Conservation (phyloP, 2,113 vertebrate species). For the Strix uralensis region DNA sequence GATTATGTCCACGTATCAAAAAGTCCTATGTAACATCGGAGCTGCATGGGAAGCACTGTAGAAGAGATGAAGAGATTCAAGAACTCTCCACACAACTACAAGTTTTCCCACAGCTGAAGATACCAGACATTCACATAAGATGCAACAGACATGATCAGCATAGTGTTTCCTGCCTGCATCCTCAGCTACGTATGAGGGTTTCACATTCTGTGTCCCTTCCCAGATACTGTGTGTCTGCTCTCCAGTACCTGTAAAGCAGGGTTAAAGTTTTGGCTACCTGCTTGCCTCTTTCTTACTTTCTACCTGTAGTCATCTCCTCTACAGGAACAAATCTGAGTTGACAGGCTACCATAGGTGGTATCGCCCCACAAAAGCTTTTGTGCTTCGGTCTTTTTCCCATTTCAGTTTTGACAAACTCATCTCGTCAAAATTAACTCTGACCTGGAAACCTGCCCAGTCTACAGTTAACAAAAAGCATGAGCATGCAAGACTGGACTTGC, state of each 20-base stretch:
- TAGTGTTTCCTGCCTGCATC: not conserved
- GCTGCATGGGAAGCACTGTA: not conserved
- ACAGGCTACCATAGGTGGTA: not conserved
- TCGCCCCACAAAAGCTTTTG: not conserved
- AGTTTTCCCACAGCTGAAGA: not conserved
- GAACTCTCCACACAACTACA: not conserved
- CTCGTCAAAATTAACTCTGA: not conserved
- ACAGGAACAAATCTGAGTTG: not conserved
- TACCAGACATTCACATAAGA: not conserved
- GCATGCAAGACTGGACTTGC: not conserved
- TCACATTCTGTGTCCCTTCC: not conserved
- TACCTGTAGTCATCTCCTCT: not conserved
- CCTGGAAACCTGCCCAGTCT: not conserved
- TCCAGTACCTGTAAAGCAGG: not conserved
- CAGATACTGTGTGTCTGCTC: not conserved
- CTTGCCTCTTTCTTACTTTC: not conserved
- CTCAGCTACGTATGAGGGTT: not conserved
- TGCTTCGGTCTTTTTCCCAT: not conserved
- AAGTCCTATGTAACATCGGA: not conserved
- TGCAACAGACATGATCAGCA: not conserved
- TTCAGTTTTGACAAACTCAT: not conserved
- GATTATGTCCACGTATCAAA: rapidly evolving
- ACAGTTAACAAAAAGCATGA: not conserved
- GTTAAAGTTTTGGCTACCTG: not conserved
- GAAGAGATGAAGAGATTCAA: not conserved